Evolutionary conservation across 1,140 invertebrate genomes (phyloP), one percentile per base, ranked within the genome.

Genomic region (Scaptomyza graminum): DNA sequence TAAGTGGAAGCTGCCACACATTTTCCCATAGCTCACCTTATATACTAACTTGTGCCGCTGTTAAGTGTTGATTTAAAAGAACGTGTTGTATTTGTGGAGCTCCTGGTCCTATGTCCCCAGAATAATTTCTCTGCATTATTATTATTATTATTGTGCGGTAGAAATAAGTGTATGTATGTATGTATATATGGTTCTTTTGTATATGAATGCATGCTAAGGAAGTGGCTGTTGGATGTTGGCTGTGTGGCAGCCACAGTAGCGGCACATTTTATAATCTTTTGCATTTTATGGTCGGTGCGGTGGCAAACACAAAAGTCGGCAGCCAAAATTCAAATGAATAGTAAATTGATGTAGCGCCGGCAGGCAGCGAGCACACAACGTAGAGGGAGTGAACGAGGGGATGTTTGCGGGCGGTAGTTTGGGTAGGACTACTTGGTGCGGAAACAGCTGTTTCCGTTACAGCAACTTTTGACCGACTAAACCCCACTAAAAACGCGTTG

Each of bases 321-420:
- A 69, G 73, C 67, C 57, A 79, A 87, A 87, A 87, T 87, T 85
- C 82, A 87, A 85, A 85, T 85, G 82, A 85, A 85, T 85, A 78
- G 66, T 84, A 85, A 87, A 79, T 87, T 82, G 64, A 7, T 60
- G 44, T 31, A 49, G 31, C 54, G 62, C 63, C 78, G 50, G 5
- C 28, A 43, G 57, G 5, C 25, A 41, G 37, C 15, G 57, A 34
- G 44, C 18, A 22, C 31, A 34, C 31, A 34, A 9, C 31, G 31
- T 9, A 34, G 15, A 13, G 43, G 13, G 2, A 4, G 25, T 12
- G 9, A n/a, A 1, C 7, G 3, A 0, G 2, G 6, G 3, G 5
- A 22, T 9, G n/a, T 16, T 22, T 12, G 12, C 3, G 6, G 46
- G 12, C 1, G 1, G 4, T 22, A 55, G 49, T 16, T 0, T 41